phyloP scores from a whole-genome alignment of 2,888 invertebrate genomes.

The Malthinus seriepunctatus region DNA sequence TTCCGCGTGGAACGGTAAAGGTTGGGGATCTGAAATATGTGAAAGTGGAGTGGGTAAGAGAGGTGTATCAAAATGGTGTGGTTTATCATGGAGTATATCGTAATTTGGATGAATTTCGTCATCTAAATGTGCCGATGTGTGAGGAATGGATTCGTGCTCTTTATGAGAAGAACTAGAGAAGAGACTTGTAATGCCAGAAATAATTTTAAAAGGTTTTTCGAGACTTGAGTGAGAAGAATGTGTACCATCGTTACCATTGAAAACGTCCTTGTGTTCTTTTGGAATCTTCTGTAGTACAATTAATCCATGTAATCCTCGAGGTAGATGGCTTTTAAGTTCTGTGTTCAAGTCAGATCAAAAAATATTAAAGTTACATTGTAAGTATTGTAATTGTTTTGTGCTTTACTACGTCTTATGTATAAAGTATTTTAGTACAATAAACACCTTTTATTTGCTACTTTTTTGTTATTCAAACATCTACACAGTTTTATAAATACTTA shows the following conservation, averaged over 20 bases:
- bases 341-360: slow-evolving; percentile 39
- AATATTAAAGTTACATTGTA: not conserved
- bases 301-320: slow-evolving; percentile 45
- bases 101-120: not conserved
- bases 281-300: slow-evolving; percentile 51
- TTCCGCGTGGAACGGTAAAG: not conserved
- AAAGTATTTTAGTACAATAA: not conserved
- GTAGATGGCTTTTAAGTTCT: slow-evolving; percentile 41
- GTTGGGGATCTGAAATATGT: not conserved
- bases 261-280: slow-evolving; percentile 15
- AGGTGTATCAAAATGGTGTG: too few relatives aligned
- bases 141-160: not conserved
- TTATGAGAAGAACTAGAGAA: slow-evolving; percentile 1
- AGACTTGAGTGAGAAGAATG: not conserved
- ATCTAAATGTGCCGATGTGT: not conserved
- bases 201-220: not conserved
- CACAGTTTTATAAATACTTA: too few relatives aligned
- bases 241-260: slow-evolving; percentile 21
- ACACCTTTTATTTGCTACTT: too few relatives aligned
- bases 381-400: not conserved
- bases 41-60: not conserved
- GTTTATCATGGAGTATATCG: too few relatives aligned
- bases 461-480: too few relatives aligned
- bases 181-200: not conserved
- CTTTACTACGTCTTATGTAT: not conserved